Conservation (phyloP, 2,797 vertebrate species). For the Brachymystax lenok region DNA sequence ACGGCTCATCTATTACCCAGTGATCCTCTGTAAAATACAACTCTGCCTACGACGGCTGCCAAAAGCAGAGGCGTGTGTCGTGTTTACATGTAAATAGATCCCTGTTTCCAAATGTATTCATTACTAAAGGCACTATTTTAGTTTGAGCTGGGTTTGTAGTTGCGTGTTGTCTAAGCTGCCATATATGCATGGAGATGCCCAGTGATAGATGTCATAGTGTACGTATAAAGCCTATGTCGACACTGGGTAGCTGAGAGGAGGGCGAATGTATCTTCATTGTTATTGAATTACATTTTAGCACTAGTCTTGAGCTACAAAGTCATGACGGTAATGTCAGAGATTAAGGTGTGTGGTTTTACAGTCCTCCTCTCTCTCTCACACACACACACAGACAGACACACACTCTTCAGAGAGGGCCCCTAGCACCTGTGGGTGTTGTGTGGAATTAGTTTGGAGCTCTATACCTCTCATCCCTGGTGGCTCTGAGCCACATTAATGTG, state of each 20-base stretch:
- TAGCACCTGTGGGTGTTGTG: conserved; percentile 57
- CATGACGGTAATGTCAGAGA: conserved; percentile 72
- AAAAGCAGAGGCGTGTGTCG: conserved; percentile 58
- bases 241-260: too few relatives aligned
- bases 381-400: conserved; percentile 3
- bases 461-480: conserved; percentile 57
- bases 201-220: conserved; percentile 19
- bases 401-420: conserved; percentile 46
- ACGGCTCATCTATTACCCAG: conserved; percentile 65
- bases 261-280: too few relatives aligned
- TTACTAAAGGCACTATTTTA: conserved; percentile 59
- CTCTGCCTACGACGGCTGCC: conserved; percentile 53
- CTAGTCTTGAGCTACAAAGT: conserved; percentile 66
- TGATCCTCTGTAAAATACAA: conserved; percentile 56
- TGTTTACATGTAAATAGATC: conserved; percentile 72
- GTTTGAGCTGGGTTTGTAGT: conserved; percentile 52
- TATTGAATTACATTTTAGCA: conserved; percentile 61
- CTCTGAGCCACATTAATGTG: conserved; percentile 65
- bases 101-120: conserved; percentile 60
- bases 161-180: conserved; percentile 10
- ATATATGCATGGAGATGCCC: conserved; percentile 18
- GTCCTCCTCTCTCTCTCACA: conserved; percentile 40
- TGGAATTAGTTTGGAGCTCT: conserved; percentile 44
- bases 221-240: neutral
- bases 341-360: conserved; percentile 73